phyloP scores from a whole-genome alignment of 37 sponge, comb jelly and placozoan genomes.

The Geodia barretti region DNA sequence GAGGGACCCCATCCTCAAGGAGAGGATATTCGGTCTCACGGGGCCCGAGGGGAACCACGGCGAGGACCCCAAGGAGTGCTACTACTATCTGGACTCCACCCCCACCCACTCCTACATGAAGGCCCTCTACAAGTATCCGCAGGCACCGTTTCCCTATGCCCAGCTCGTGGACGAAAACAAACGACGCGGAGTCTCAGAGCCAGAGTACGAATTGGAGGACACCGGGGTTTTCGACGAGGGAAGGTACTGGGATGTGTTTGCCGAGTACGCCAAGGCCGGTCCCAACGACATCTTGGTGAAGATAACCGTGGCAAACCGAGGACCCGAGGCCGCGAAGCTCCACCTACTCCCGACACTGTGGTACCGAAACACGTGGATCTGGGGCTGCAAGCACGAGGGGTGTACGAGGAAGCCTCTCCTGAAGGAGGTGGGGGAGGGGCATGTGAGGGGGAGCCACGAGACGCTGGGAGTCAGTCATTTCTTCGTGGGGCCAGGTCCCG shows the following conservation, averaged over 20 bases:
- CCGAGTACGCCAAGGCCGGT: constrained; percentile 82
- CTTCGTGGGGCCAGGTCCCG: constrained; percentile 46
- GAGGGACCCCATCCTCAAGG: constrained; percentile 94
- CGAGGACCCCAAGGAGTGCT: constrained; percentile 94
- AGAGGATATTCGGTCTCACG: constrained; percentile 91
- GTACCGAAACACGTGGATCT: constrained; percentile 97
- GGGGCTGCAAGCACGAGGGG: constrained; percentile 97
- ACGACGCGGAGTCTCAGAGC: constrained; percentile 47
- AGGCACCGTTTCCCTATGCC: constrained; percentile 83
- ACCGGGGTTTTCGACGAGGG: constrained; percentile 81
- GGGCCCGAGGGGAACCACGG: constrained; percentile 95
- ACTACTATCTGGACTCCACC: constrained; percentile 97
- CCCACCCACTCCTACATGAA: constrained; percentile 97
- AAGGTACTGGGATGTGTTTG: constrained; percentile 91
- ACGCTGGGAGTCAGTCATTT: constrained; percentile 74
- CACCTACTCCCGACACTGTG: constrained; percentile 95
- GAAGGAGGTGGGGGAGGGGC: constrained; percentile 51
- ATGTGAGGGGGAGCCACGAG: constrained; percentile 76
- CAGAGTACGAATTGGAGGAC: constrained; percentile 89
- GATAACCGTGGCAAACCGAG: constrained; percentile 81
- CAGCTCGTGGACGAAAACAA: constrained; percentile 80
- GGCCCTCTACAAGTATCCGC: constrained; percentile 94
- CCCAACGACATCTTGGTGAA: constrained; percentile 81
- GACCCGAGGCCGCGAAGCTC: constrained; percentile 56
- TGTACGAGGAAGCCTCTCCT: constrained; percentile 84